phyloP scores from a whole-genome alignment of 2,888 invertebrate species.

The Platycnemis pennipes region DNA sequence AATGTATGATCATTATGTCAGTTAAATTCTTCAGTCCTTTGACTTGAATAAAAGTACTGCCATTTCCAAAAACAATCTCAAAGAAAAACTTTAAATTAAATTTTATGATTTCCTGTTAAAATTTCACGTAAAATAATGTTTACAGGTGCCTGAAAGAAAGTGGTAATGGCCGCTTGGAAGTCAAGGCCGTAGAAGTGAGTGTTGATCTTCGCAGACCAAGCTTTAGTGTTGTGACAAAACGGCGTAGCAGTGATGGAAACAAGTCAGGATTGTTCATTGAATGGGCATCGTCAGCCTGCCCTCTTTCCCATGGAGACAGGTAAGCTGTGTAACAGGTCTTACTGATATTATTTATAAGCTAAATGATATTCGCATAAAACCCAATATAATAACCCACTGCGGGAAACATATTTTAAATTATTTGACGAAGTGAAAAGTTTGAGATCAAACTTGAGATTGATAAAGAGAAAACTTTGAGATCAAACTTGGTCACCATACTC shows the following conservation, averaged over 20 bases:
- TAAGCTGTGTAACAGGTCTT: neutral
- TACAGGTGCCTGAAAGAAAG: constrained; percentile 55
- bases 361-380: no score
- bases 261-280: constrained; percentile 55
- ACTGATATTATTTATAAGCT: no score
- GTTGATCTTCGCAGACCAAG: constrained; percentile 56
- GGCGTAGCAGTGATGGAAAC: constrained; percentile 49
- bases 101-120: neutral
- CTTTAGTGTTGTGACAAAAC: constrained; percentile 54
- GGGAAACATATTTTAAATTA: no score
- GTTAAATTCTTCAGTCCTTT: no score
- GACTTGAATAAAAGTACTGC: neutral
- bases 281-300: constrained; percentile 48
- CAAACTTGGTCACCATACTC: no score
- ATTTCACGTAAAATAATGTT: no score
- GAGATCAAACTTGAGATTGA: no score
- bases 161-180: constrained; percentile 42
- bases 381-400: no score
- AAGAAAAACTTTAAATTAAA: neutral
- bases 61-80: neutral
- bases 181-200: constrained; percentile 43
- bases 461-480: no score
- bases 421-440: no score
- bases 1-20: no score
- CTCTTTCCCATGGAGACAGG: constrained; percentile 56